These are phyloP conservation scores for Ganaspis sp. DNA, from an alignment of 1,140 invertebrate species.

Conservation along the genomic window DNA sequence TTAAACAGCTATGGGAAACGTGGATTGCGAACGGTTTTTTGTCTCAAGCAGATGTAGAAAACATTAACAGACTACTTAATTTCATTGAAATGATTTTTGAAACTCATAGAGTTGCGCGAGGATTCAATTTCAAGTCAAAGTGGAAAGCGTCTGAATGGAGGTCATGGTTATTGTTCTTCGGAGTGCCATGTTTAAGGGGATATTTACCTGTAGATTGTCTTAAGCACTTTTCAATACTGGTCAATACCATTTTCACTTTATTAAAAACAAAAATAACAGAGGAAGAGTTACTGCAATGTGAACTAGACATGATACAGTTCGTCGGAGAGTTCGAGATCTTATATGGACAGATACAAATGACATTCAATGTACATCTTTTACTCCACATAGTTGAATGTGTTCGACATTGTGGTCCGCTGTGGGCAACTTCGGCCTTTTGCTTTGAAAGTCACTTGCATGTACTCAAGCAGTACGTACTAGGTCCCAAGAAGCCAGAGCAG, in stretches of 20 bases:
- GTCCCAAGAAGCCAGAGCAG: too few species aligned
- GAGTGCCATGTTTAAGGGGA: constrained; percentile 46
- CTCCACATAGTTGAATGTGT: constrained; percentile 41
- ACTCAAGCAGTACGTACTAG: constrained; percentile 41
- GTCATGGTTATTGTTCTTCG: constrained; percentile 52
- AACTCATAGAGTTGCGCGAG: constrained; percentile 34
- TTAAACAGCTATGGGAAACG: constrained; percentile 36
- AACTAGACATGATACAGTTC: constrained; percentile 50
- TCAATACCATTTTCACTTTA: constrained; percentile 39
- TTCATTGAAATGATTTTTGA: background rate
- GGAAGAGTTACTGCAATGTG: constrained; percentile 45
- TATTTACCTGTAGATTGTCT: constrained; percentile 42
- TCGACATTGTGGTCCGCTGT: constrained; percentile 48
- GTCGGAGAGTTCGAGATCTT: constrained; percentile 46
- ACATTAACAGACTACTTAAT: background rate
- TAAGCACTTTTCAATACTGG: constrained; percentile 45
- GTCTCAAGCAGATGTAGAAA: background rate
- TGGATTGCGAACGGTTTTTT: background rate
- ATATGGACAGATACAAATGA: constrained; percentile 47
- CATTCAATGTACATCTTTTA: constrained; percentile 50
- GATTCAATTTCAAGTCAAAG: constrained; percentile 18
- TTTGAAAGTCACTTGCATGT: constrained; percentile 47
- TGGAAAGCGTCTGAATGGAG: constrained; percentile 41
- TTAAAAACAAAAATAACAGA: constrained; percentile 39
- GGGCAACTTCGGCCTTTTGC: constrained; percentile 48